Evolutionary conservation across 2,113 vertebrate species (phyloP).

Genomic region (Ctenodactylus gundi): DNA sequence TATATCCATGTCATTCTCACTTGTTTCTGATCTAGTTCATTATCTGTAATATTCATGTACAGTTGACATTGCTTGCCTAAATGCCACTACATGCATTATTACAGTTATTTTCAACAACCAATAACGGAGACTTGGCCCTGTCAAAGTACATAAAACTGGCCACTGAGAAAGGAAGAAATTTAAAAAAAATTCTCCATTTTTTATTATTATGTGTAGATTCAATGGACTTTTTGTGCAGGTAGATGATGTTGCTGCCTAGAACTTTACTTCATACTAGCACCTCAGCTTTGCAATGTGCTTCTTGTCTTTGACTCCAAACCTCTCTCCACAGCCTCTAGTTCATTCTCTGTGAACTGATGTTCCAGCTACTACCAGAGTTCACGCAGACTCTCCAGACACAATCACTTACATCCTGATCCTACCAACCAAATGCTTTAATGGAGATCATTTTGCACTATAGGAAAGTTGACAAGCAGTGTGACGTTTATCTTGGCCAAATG

Average conservation of each 20-base stretch:
- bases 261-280: neutral
- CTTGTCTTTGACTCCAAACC: neutral
- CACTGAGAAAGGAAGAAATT: neutral
- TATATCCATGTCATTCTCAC: constrained; percentile 22
- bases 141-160: neutral
- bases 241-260: neutral
- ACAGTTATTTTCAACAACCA: neutral
- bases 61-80: neutral
- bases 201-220: too few species aligned
- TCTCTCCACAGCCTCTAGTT: neutral
- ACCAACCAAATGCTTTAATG: neutral
- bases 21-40: constrained; percentile 10
- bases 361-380: neutral
- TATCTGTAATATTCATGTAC: constrained; percentile 19
- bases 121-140: neutral
- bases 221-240: neutral
- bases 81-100: neutral
- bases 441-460: neutral
- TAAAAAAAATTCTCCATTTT: too few species aligned
- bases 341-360: neutral
- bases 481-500: neutral
- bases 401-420: neutral
- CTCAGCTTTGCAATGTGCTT: neutral
- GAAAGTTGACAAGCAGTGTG: neutral
- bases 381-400: neutral